Percentiles rank a stretch among this genome's conserved stretches.
Evolutionary conservation across 37 sponge, comb jelly and placozoan species (phyloP).

Genomic region (Lycopodina hypogea): DNA sequence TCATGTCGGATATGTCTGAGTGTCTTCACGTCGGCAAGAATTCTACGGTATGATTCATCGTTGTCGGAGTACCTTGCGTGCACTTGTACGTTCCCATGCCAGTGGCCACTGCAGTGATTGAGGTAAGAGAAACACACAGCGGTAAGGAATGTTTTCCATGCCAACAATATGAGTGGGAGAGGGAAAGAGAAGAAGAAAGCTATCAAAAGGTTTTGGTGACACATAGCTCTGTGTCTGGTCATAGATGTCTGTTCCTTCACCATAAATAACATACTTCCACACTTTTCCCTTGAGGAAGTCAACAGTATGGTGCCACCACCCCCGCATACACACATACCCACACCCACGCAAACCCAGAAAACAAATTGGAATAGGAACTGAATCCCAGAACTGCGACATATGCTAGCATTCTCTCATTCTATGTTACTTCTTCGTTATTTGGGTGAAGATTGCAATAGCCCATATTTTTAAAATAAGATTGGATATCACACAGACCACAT

Average conservation of each 20-base stretch:
- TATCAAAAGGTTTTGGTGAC: background rate
- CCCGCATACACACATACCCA: too few relatives aligned
- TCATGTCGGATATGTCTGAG: slow-evolving; percentile 67
- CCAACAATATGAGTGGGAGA: background rate
- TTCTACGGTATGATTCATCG: slow-evolving; percentile 1
- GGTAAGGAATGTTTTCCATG: background rate
- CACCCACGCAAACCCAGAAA: background rate
- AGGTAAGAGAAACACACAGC: background rate
- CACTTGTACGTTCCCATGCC: slow-evolving; percentile 64
- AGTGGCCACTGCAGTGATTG: slow-evolving; percentile 52
- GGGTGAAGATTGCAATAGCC: too few relatives aligned
- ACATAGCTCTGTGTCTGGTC: background rate
- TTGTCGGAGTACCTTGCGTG: slow-evolving; percentile 23
- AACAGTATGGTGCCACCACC: too few relatives aligned
- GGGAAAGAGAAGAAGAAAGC: background rate
- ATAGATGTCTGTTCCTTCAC: background rate
- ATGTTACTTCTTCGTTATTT: too few relatives aligned
- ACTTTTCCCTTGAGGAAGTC: too few relatives aligned
- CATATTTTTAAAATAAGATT: too few relatives aligned
- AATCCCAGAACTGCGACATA: too few relatives aligned
- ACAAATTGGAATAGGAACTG: background rate
- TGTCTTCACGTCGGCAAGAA: slow-evolving; percentile 38
- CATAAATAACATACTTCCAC: too few relatives aligned
- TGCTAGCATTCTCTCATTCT: too few relatives aligned
- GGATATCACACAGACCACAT: too few relatives aligned